Percentiles rank a stretch among this genome's conserved stretches.
Evolutionary conservation across 2,888 invertebrate genomes (phyloP).

Genomic region (Empis stercorea): DNA sequence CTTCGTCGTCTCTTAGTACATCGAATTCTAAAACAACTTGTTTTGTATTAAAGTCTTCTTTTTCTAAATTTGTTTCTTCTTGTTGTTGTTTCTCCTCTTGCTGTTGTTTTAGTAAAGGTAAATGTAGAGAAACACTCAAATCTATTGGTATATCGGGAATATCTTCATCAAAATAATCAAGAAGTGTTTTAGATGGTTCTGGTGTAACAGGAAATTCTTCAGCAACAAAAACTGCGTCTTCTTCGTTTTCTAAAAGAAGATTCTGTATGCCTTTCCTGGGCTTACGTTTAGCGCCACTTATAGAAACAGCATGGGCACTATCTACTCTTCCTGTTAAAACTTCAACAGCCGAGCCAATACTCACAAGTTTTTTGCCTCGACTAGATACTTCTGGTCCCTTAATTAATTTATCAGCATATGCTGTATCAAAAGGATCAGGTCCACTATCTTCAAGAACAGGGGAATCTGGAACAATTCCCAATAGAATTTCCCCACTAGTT

Average conservation of each 20-base stretch:
- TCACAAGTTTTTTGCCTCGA: constrained; percentile 65
- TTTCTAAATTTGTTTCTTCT: constrained; percentile 11
- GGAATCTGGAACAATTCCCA: constrained; percentile 78
- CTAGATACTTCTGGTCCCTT: constrained; percentile 58
- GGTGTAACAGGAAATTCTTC: constrained; percentile 20
- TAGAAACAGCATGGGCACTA: constrained; percentile 49
- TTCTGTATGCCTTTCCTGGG: constrained; percentile 53
- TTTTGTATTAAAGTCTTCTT: constrained; percentile 2
- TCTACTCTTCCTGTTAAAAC: constrained; percentile 75
- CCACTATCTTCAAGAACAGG: constrained; percentile 60
- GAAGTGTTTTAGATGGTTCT: constrained; percentile 45
- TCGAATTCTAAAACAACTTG: constrained; percentile 42
- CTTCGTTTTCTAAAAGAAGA: constrained; percentile 49
- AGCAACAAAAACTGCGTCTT: constrained; percentile 31
- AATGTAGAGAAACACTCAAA: constrained; percentile 50
- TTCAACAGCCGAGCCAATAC: constrained; percentile 76
- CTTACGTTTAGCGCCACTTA: constrained; percentile 36
- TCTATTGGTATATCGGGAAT: constrained; percentile 58
- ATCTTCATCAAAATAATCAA: constrained; percentile 61
- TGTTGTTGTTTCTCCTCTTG: too few species aligned
- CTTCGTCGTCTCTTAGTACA: constrained; percentile 45
- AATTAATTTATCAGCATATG: constrained; percentile 72
- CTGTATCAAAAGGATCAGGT: constrained; percentile 78
- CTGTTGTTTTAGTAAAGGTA: constrained; percentile 39
- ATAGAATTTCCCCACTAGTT: constrained; percentile 71